A percentile compares a stretch with the other conserved stretches of the same genome.
Conservation (phyloP, 2,888 invertebrate species). For the Anodontia alba region DNA sequence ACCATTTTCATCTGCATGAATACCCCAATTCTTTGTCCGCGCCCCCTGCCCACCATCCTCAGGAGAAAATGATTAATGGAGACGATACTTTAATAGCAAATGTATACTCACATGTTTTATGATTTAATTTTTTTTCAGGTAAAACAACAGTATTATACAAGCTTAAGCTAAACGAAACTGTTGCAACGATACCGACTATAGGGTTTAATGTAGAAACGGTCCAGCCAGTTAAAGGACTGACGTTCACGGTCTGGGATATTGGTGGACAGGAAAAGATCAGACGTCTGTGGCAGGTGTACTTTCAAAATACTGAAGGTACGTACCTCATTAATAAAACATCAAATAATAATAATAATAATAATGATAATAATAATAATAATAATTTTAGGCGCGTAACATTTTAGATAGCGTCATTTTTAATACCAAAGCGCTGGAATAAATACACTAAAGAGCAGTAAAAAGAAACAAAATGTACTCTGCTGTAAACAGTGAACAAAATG, state of each 20-base stretch:
- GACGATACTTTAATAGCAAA: slow-evolving; percentile 82
- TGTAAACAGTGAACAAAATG: too few species aligned
- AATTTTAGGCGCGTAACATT: too few species aligned
- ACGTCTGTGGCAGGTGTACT: slow-evolving; percentile 83
- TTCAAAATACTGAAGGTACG: slow-evolving; percentile 78
- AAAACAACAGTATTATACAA: slow-evolving; percentile 84
- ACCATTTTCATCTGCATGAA: too few species aligned
- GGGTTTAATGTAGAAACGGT: slow-evolving; percentile 85
- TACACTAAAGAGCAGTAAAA: too few species aligned
- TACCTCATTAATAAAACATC: too few species aligned
- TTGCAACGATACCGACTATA: slow-evolving; percentile 83
- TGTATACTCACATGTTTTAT: slow-evolving; percentile 30
- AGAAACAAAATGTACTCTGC: too few species aligned
- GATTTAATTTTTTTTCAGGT: slow-evolving; percentile 66
- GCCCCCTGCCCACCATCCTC: too few species aligned
- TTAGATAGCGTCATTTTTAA: too few species aligned
- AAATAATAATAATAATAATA: too few species aligned
- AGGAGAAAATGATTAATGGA: slow-evolving; percentile 83
- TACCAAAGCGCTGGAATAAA: too few species aligned
- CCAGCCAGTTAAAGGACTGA: slow-evolving; percentile 78
- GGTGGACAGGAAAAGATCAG: slow-evolving; percentile 84
- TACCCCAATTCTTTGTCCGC: too few species aligned
- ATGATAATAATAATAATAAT: too few species aligned
- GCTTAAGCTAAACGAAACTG: slow-evolving; percentile 82
- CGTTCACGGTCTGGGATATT: slow-evolving; percentile 84